Conservation (phyloP, 1,140 invertebrate genomes). For the Asobara japonica region DNA sequence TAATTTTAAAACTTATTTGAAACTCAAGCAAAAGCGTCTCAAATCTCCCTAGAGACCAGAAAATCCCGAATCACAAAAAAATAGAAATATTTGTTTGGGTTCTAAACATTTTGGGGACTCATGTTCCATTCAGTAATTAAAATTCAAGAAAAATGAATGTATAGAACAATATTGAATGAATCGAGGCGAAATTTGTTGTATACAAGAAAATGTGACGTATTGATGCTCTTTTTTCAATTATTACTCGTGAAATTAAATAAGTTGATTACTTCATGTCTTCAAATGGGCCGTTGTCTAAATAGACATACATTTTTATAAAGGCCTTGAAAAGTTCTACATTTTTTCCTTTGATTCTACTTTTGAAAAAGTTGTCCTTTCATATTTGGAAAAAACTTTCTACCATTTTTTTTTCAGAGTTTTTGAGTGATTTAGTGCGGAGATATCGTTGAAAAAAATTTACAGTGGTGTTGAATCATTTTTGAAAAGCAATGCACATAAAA, state of each 20-base stretch:
- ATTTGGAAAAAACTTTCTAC: too few species aligned
- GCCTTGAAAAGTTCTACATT: too few species aligned
- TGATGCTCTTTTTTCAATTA: slow-evolving; percentile 37
- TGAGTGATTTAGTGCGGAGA: too few species aligned
- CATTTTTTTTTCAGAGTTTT: too few species aligned
- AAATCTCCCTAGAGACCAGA: not conserved
- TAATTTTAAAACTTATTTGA: not conserved
- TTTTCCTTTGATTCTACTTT: too few species aligned
- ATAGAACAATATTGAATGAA: slow-evolving; percentile 8
- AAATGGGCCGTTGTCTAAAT: too few species aligned
- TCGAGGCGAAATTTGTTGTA: slow-evolving; percentile 22
- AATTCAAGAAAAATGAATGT: not conserved
- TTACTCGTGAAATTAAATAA: slow-evolving; percentile 24
- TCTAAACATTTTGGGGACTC: not conserved
- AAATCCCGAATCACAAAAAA: not conserved
- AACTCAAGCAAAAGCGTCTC: not conserved
- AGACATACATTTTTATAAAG: too few species aligned
- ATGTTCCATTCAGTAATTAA: not conserved
- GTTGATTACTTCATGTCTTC: not conserved
- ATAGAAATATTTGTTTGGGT: not conserved
- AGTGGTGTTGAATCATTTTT: too few species aligned
- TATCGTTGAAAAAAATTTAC: too few species aligned
- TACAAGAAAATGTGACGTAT: slow-evolving; percentile 41
- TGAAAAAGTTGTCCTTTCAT: too few species aligned
- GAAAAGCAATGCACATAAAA: too few species aligned